Percentiles rank a stretch among this genome's conserved stretches.
These are phyloP conservation scores for Eupithecia tripunctaria DNA, from an alignment of 2,888 invertebrate species.

Conservation along the genomic window DNA sequence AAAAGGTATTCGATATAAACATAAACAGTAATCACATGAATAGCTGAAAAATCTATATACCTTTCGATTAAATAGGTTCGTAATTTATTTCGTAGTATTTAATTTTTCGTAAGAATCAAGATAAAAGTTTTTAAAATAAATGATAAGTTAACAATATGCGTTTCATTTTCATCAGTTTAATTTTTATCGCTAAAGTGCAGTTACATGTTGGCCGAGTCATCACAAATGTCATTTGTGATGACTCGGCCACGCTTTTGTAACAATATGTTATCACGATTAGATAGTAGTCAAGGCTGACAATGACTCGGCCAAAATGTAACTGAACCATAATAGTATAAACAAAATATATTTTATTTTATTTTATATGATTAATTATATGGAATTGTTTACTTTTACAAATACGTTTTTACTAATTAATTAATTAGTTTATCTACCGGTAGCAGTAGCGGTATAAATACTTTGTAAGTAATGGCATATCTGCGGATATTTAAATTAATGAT, in stretches of 20 bases:
- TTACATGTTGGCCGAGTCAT: neutral
- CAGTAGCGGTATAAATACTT: neutral
- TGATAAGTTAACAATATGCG: neutral
- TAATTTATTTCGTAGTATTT: conserved; percentile 21
- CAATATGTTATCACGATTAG: no score
- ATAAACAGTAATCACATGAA: neutral
- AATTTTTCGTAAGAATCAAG: conserved; percentile 10
- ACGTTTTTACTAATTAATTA: neutral
- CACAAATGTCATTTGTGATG: neutral
- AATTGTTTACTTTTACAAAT: neutral
- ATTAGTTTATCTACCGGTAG: neutral
- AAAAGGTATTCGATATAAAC: neutral
- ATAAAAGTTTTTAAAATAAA: conserved; percentile 6
- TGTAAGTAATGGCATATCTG: neutral
- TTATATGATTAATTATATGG: neutral
- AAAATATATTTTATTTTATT: no score
- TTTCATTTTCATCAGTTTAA: neutral
- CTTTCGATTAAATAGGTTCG: neutral
- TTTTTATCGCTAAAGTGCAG: neutral
- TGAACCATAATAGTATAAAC: neutral
- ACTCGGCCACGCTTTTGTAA: no score
- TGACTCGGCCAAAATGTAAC: neutral
- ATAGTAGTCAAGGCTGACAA: neutral
- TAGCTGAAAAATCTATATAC: neutral
- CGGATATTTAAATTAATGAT: neutral